Evolutionary conservation across 2,888 invertebrate species (phyloP), one percentile per base, ranked within the genome.

Genomic region (Idaea straminata): DNA sequence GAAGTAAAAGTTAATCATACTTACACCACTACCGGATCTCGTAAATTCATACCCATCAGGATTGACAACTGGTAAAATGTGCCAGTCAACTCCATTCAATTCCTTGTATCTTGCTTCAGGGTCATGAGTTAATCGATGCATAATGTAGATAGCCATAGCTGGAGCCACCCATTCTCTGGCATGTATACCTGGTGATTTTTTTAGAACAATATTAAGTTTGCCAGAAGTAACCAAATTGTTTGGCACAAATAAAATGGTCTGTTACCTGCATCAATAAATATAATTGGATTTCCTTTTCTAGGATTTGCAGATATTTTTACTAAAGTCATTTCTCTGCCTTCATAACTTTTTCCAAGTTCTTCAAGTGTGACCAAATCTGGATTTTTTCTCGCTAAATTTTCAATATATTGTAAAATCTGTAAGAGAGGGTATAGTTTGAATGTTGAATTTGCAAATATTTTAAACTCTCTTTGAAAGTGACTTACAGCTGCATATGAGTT

Each of bases 21-120:
- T 86, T 64, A 91, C 92, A 62, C 70, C 69, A 69, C 70, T 70
- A 57, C 75, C 77, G 25, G 79, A 75, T 62, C 94, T 91, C 0
- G 94, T 93, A 82, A 85, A 96, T 75, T 94, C 95, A 74, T 96
- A 96, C 0, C 96, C 96, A 79, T 96, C 96, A 7, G 96, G 96
- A 82, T 96, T 96, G 71, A 95, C 89, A 13, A 95, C 85, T 0
- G 96, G 96, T 13, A 96, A 80, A 65, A 95, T 93, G 80, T 93
- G 94, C 95, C 96, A 96, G 82, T 96, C 95, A 25, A 95, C 93
- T 16, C 93, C 91, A 36, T 93, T 84, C 38, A 95, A 86, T 15
- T 87, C 91, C 61, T 90, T 82, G 35, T 93, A 79, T 38, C 75
- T 70, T 0, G 85, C 79, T 0, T 78, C 74, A n/a, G 84, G 79